These are phyloP conservation scores for Ahaetulla prasina DNA, from an alignment of 2,113 vertebrate genomes.

Conservation along the genomic window DNA sequence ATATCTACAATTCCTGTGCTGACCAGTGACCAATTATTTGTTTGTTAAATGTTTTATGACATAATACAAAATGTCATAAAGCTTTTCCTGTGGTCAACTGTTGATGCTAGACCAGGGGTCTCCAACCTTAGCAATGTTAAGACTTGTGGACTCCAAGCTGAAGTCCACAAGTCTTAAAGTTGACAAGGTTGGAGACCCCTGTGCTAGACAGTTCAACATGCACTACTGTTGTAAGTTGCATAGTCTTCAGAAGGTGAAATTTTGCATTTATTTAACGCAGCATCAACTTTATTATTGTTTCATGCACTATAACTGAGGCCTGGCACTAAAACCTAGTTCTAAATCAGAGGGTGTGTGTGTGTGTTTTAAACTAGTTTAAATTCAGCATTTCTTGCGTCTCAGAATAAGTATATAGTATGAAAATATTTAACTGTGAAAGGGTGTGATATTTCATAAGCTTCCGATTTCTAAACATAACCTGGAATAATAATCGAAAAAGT, in stretches of 20 bases:
- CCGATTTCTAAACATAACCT: not conserved
- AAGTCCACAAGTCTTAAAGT: too few species aligned
- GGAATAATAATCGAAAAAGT: not conserved
- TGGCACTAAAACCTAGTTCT: not conserved
- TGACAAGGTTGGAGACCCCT: too few species aligned
- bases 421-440: not conserved
- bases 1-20: not conserved
- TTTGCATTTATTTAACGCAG: not conserved
- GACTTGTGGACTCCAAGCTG: too few species aligned
- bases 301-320: not conserved
- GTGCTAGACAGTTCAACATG: not conserved
- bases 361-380: not conserved
- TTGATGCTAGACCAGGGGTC: not conserved
- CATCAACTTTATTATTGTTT: not conserved
- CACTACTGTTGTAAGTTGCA: not conserved
- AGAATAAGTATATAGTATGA: not conserved
- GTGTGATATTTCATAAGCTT: not conserved
- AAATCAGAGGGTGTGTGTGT: too few species aligned
- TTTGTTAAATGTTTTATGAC: not conserved
- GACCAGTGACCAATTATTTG: not conserved
- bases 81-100: not conserved
- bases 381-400: not conserved
- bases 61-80: not conserved
- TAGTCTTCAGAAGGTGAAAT: not conserved
- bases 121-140: too few species aligned